Evolutionary conservation across 2,888 invertebrate species (phyloP).

Genomic region (Pteria penguin): DNA sequence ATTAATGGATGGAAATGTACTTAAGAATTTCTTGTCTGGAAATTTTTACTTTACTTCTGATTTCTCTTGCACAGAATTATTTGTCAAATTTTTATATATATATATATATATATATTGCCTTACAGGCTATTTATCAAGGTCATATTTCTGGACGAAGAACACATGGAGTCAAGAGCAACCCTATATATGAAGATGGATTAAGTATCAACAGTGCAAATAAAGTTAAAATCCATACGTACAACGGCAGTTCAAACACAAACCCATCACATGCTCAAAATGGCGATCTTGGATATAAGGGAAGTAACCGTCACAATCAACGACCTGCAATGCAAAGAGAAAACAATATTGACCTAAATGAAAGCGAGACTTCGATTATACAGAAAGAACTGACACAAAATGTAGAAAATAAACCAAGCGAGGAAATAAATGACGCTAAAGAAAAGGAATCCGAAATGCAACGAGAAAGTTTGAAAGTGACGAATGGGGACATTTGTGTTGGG

Average conservation of each 20-base stretch:
- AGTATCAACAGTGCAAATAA: constrained; percentile 10
- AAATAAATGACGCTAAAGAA: neutral
- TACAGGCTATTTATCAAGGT: constrained; percentile 69
- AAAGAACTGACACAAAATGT: constrained; percentile 2
- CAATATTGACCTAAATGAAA: neutral
- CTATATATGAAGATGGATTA: constrained; percentile 62
- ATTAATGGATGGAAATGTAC: no score
- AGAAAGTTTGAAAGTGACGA: constrained; percentile 41
- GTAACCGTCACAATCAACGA: neutral
- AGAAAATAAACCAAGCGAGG: neutral
- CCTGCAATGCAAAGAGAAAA: neutral
- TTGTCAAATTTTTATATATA: no score
- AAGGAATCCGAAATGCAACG: constrained; percentile 24
- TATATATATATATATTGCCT: constrained; percentile 26
- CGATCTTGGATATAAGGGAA: neutral
- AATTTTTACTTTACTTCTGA: neutral
- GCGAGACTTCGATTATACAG: neutral
- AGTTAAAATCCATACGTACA: constrained; percentile 10
- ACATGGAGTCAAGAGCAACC: constrained; percentile 67
- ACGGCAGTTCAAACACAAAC: neutral
- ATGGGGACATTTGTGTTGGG: constrained; percentile 37
- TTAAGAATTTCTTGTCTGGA: neutral
- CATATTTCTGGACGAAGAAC: constrained; percentile 58
- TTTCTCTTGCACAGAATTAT: no score
- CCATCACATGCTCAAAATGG: neutral